Conservation (phyloP, 1,140 invertebrate genomes). For the Trypoxylus dichotomus region DNA sequence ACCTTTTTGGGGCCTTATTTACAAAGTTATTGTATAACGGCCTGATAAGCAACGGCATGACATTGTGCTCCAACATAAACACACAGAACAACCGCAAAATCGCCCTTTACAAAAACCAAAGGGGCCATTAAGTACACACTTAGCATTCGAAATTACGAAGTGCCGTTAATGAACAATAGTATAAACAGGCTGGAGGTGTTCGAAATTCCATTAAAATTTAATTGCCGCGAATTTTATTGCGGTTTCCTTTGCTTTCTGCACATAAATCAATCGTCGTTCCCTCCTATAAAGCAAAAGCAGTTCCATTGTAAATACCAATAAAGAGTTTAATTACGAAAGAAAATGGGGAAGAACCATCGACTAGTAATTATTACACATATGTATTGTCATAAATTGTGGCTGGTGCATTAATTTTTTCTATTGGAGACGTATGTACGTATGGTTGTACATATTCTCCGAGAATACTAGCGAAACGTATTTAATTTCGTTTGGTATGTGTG, state of each 20-base stretch:
- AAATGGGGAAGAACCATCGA: neutral
- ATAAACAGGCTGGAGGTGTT: neutral
- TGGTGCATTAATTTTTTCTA: no score
- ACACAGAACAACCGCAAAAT: neutral
- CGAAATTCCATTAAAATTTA: constrained; percentile 19
- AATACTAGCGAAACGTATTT: no score
- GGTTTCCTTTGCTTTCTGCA: neutral
- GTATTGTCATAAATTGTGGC: no score
- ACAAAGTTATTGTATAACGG: neutral
- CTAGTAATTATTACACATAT: neutral
- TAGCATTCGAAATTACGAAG: neutral
- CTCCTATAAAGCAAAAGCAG: neutral
- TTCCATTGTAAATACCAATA: neutral
- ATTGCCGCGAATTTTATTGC: constrained; percentile 7
- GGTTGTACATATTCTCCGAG: no score
- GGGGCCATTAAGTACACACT: neutral
- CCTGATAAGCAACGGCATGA: neutral
- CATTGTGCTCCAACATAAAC: neutral
- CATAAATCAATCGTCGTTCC: constrained; percentile 2
- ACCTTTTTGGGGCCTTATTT: no score
- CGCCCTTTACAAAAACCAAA: neutral
- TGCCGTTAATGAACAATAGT: neutral
- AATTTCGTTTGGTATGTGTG: no score
- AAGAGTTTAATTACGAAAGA: neutral
- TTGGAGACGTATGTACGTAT: no score